Evolutionary conservation across 2,888 invertebrate genomes (phyloP).

Genomic region (Chloroclysta siterata): DNA sequence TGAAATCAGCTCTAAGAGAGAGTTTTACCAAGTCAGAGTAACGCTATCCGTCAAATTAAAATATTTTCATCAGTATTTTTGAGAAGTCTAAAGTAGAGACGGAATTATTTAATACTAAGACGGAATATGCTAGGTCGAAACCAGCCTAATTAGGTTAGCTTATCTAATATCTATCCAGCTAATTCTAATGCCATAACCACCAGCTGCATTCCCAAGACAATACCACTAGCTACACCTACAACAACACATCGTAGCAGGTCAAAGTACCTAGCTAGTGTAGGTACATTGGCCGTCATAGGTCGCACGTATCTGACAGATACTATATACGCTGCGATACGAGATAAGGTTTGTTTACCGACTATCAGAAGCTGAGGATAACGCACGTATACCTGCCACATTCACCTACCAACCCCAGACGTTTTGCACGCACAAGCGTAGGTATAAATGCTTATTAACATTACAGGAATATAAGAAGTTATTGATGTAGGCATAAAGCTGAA

Average conservation of each 20-base stretch:
- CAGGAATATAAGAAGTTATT: too few relatives aligned
- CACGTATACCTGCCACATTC: constrained; percentile 14
- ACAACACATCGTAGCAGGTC: constrained; percentile 4
- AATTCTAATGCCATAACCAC: constrained; percentile 16
- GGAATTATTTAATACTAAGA: too few relatives aligned
- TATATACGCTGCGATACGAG: constrained; percentile 28
- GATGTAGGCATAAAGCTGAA: too few relatives aligned
- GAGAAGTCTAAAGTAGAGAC: too few relatives aligned
- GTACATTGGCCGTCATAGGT: constrained; percentile 1
- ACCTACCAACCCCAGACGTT: neutral
- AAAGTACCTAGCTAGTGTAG: constrained; percentile 1
- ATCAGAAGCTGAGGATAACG: constrained; percentile 32
- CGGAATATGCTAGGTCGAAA: too few relatives aligned
- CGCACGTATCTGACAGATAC: constrained; percentile 9
- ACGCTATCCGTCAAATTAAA: too few relatives aligned
- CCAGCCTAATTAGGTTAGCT: constrained; percentile 5
- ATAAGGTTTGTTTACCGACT: constrained; percentile 58
- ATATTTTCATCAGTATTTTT: too few relatives aligned
- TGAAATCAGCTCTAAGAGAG: too few relatives aligned
- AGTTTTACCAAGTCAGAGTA: too few relatives aligned
- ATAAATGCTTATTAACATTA: neutral
- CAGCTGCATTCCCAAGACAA: constrained; percentile 23
- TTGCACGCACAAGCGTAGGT: neutral
- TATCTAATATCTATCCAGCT: neutral
- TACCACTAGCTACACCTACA: constrained; percentile 12